phyloP scores from a whole-genome alignment of 2,113 vertebrate genomes.

The Osmerus eperlanus region DNA sequence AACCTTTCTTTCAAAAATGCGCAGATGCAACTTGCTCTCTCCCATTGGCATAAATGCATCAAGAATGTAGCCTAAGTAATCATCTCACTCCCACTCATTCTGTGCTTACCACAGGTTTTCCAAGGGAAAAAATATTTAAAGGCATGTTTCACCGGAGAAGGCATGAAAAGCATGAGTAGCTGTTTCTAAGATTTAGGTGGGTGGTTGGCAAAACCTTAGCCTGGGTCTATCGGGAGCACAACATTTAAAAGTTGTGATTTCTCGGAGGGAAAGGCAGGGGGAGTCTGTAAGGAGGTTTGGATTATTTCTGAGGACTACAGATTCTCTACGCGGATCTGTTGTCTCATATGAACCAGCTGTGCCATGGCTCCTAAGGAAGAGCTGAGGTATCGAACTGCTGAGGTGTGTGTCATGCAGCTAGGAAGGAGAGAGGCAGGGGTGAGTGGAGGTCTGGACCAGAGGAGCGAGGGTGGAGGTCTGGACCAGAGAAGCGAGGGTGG shows the following conservation, averaged over 20 bases:
- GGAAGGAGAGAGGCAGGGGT: slow-evolving; percentile 23
- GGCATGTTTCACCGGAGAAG: slow-evolving; percentile 63
- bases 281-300: too few species aligned
- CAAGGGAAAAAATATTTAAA: slow-evolving; percentile 61
- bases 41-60: slow-evolving; percentile 61
- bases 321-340: too few species aligned
- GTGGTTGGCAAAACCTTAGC: slow-evolving; percentile 38
- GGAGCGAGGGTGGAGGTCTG: too few species aligned
- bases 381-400: too few species aligned
- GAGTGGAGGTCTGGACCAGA: too few species aligned
- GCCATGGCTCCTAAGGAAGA: too few species aligned
- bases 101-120: slow-evolving; percentile 66
- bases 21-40: slow-evolving; percentile 51
- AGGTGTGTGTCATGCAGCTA: not conserved
- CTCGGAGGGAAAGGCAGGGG: not conserved
- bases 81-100: slow-evolving; percentile 74
- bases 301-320: too few species aligned
- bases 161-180: slow-evolving; percentile 61
- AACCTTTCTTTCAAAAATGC: slow-evolving; percentile 44
- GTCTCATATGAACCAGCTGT: too few species aligned
- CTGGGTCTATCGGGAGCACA: slow-evolving; percentile 42
- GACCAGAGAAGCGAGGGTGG: not conserved
- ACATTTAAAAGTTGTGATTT: slow-evolving; percentile 8
- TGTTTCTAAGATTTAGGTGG: slow-evolving; percentile 61
- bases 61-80: slow-evolving; percentile 64